phyloP scores from a whole-genome alignment of 2,888 invertebrate genomes.

The Urechis unicinctus region DNA sequence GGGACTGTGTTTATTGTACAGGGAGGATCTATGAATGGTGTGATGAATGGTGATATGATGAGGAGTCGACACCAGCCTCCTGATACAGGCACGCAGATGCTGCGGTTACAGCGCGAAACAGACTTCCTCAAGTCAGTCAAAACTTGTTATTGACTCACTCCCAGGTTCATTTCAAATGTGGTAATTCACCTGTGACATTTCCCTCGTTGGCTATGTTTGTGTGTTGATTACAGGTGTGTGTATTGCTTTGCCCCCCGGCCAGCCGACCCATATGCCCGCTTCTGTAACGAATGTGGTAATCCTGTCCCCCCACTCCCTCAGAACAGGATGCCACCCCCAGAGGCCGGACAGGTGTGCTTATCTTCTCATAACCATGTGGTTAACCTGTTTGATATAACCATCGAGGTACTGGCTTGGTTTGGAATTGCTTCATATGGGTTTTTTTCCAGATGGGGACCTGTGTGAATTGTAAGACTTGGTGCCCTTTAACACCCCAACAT shows the following conservation, averaged over 20 bases:
- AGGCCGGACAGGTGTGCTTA: constrained; percentile 40
- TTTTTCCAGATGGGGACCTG: constrained; percentile 42
- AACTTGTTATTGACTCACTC: background rate
- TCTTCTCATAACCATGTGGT: too few relatives aligned
- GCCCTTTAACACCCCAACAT: constrained; percentile 43
- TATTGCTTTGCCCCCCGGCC: constrained; percentile 45
- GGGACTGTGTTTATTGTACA: background rate
- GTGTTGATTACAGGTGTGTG: constrained; percentile 29
- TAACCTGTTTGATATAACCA: too few relatives aligned
- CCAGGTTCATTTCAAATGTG: too few relatives aligned
- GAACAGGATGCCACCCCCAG: constrained; percentile 38
- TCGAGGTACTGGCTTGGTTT: too few relatives aligned
- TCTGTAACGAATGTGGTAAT: constrained; percentile 44
- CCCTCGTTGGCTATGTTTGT: background rate
- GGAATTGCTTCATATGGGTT: too few relatives aligned
- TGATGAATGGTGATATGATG: too few relatives aligned
- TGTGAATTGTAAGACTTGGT: constrained; percentile 45
- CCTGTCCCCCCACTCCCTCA: constrained; percentile 37
- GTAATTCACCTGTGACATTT: background rate
- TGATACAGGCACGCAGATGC: constrained; percentile 36
- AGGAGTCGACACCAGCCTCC: constrained; percentile 30
- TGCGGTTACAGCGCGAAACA: constrained; percentile 44
- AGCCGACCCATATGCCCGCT: constrained; percentile 42
- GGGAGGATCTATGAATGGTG: background rate
- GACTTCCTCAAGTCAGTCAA: constrained; percentile 46